Percentiles rank a stretch among this genome's conserved stretches.
phyloP scores from a whole-genome alignment of 2,888 invertebrate genomes.

The Venustoraphidia nigricollis region DNA sequence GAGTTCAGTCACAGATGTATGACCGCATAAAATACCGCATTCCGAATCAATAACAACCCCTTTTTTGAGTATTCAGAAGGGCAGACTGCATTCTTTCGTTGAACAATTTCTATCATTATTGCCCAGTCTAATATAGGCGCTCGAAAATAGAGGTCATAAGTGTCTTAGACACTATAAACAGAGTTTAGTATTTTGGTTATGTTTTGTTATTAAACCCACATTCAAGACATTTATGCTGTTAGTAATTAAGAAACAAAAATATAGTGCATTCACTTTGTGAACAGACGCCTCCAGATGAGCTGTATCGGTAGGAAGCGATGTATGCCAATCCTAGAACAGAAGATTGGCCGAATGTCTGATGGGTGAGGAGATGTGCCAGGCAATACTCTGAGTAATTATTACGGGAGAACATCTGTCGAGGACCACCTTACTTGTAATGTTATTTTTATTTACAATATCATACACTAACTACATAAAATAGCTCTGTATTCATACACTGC shows the following conservation, averaged over 20 bases:
- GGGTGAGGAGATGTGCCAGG: slow-evolving; percentile 35
- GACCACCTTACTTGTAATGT: not conserved
- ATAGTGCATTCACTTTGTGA: slow-evolving; percentile 28
- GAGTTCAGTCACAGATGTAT: too few relatives aligned
- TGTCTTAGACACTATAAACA: too few relatives aligned
- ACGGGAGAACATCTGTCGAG: slow-evolving; percentile 29
- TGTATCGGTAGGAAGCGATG: slow-evolving; percentile 30
- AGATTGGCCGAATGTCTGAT: slow-evolving; percentile 28
- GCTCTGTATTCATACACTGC: too few relatives aligned
- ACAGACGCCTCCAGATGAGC: slow-evolving; percentile 35
- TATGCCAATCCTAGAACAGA: slow-evolving; percentile 36
- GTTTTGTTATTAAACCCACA: too few relatives aligned
- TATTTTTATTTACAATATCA: slow-evolving; percentile 3
- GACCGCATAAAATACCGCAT: too few relatives aligned
- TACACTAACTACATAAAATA: not conserved
- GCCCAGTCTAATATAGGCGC: too few relatives aligned
- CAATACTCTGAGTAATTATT: slow-evolving; percentile 25
- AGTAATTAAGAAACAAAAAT: not conserved
- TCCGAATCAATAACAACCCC: too few relatives aligned
- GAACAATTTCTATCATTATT: too few relatives aligned
- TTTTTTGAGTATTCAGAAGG: too few relatives aligned
- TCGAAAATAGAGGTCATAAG: too few relatives aligned
- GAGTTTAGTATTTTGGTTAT: too few relatives aligned
- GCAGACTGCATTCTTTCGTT: too few relatives aligned
- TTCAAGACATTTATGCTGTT: not conserved